Base-by-base conservation (phyloP, 1,140 invertebrate genomes). In the Drosophila ananassae region DNA sequence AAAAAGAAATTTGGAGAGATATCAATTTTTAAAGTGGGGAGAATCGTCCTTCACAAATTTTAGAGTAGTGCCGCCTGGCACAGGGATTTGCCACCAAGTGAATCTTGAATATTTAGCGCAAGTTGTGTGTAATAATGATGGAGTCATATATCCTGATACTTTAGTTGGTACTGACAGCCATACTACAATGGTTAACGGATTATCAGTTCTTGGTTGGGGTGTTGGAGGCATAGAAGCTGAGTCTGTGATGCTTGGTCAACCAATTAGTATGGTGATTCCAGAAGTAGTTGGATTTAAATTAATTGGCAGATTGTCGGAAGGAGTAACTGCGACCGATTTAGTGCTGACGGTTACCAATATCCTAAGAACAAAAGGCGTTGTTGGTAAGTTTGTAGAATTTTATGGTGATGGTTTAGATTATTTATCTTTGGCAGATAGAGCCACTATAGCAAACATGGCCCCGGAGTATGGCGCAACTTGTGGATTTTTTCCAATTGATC, bases 321-420 rank as follows among this genome's bases (percentile, higher is more conserved):
- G 97, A 78, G 96, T 95, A n/a, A 99, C 98, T 0, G 98, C 98
- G 1, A 99, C 98, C n/a, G 99, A 99, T 94, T 94, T 99, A 48
- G 98, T 99, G 4, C 94, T 99, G 6, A 99, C 98, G 9, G 98
- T 99, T 50, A 99, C 98, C 8, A 99, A 99, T 96, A 96, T 99
- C 93, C 93, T 99, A 55, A 94, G 98, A 32, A 96, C 97, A 91
- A 89, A 99, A 47, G 98, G 98, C 52, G 98, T 99, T 22, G 98
- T 99, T 46, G 98, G 98, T 44, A 99, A 99, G 91, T 99, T 99
- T 93, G 98, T 99, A 2, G 98, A 99, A 93, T 99, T 99, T 92
- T 99, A 97, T 92, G 98, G 98, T 0, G 95, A 97, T 0, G 98
- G 98, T 4, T 97, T 99, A 7, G 91, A 94, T 1, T 94, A 96